Base-by-base conservation (phyloP, 2,113 vertebrate species). In the Xiphophorus hellerii region DNA sequence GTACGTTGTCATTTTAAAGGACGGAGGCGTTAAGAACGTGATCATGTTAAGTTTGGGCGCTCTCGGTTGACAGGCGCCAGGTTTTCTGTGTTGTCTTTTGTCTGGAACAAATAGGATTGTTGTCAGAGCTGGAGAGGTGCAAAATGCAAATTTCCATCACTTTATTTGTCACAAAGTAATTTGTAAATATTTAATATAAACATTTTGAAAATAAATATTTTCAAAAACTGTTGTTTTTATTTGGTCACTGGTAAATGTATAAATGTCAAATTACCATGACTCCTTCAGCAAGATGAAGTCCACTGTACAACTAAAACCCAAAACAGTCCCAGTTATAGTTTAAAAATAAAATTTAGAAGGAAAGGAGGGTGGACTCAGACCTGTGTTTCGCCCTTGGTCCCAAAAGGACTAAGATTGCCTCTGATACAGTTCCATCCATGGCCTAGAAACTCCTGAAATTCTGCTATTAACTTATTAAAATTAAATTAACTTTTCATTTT, bases 191-290 rank as follows among this genome's bases (percentile, higher is more conserved):
- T 70, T 79, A 76, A 81, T 86, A 74, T 3, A 76, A 81, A 69
- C 89, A 87, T 93, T 92, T 92, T 93, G 80, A 81, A 87, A 93
- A 86, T 91, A 94, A 91, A 92, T 62, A 69, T 69, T 75, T 87
- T 22, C 33, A 58, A 86, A 90, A 86, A 20, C 1, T 4, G 1
- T 37, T 71, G 5, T 67, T 9, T 76, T 68, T 64, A 28, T 68
- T 4, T 27, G 62, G 10, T 42, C 22, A 10, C 51, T 54, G 51
- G 51, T 20, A 48, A 15, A 48, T 48, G 15, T 37, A 11, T 37
- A 37, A 11, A 37, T 37, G 39, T 42, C 14, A 42, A 15, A 42
- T 42, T 42, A 1, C 39, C 14, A 39, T 39, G 37, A 39, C 37
- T 3, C 11, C 11, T 39, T 39, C 11, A 42, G 14, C 39, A 48